Conservation (phyloP, 2,797 vertebrate species). For the Galago senegalensis region DNA sequence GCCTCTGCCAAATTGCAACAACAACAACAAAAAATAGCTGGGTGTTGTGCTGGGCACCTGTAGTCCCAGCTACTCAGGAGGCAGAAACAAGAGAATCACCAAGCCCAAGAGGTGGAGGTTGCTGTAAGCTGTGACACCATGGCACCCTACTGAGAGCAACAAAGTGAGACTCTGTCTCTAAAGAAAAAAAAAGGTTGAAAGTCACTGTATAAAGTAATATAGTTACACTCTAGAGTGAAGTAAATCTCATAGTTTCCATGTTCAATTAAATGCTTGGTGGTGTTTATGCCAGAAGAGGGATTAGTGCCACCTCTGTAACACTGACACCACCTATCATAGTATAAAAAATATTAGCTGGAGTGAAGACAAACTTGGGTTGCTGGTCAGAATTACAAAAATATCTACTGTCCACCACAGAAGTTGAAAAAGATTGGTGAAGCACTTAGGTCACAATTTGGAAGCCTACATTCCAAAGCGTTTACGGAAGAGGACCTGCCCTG, state of each 20-base stretch:
- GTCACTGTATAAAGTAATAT: not conserved
- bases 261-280: conserved; percentile 19
- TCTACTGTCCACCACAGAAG: not conserved
- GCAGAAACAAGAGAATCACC: too few relatives aligned
- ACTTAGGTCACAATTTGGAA: not conserved
- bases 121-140: too few relatives aligned
- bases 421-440: not conserved
- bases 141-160: too few relatives aligned
- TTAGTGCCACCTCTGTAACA: not conserved
- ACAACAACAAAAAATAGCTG: too few relatives aligned
- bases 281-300: not conserved
- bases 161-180: too few relatives aligned
- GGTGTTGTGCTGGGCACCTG: too few relatives aligned
- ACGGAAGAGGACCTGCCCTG: not conserved
- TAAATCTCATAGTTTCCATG: not conserved
- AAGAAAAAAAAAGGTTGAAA: too few relatives aligned
- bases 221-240: conserved; percentile 3
- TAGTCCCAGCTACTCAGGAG: too few relatives aligned
- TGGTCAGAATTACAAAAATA: not conserved
- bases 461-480: not conserved
- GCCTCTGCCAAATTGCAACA: too few relatives aligned
- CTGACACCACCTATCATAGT: not conserved
- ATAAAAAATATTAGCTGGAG: not conserved
- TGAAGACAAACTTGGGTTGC: not conserved
- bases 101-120: too few relatives aligned